Conservation (phyloP, 2,797 vertebrate genomes). For the Alosa sapidissima region DNA sequence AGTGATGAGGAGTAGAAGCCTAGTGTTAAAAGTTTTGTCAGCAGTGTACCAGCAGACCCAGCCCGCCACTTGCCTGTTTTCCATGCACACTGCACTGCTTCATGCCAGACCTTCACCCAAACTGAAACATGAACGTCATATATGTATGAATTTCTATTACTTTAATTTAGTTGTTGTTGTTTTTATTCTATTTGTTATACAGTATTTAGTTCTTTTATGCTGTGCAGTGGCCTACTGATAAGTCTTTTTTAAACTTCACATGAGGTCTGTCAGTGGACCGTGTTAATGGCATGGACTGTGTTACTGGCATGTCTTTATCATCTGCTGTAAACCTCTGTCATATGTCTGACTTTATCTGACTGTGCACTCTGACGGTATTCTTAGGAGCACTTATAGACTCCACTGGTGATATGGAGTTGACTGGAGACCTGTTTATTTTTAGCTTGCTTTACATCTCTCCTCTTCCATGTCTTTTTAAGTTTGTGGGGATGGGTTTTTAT, state of each 20-base stretch:
- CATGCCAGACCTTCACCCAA: neutral
- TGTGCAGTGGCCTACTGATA: neutral
- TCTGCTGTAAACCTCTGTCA: slow-evolving; percentile 1
- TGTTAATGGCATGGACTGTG: neutral
- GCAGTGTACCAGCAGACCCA: neutral
- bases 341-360: neutral
- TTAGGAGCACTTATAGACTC: slow-evolving; percentile 15
- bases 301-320: neutral
- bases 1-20: neutral
- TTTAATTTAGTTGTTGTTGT: neutral
- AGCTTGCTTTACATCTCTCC: neutral
- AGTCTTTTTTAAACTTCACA: neutral
- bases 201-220: neutral
- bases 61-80: neutral
- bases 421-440: slow-evolving; percentile 13
- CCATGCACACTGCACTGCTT: neutral
- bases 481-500: neutral
- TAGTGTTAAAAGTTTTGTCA: neutral
- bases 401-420: neutral
- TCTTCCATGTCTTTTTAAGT: neutral
- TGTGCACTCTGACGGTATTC: neutral
- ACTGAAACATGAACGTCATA: neutral
- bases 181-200: neutral
- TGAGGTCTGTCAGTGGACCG: neutral
- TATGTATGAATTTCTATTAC: neutral